Evolutionary conservation across 2,113 vertebrate species (phyloP).

Genomic region (Carassius auratus): DNA sequence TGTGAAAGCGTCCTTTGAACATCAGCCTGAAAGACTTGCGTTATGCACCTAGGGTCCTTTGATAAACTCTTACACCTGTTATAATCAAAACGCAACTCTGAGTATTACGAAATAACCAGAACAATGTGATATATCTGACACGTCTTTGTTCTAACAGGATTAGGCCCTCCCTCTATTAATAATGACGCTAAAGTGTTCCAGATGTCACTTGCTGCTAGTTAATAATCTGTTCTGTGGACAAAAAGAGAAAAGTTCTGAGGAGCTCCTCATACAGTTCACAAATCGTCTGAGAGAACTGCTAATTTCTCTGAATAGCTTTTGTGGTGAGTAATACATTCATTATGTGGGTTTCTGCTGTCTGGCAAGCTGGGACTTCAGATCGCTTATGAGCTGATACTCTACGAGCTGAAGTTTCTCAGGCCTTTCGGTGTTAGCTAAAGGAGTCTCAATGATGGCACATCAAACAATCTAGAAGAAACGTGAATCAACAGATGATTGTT

Average conservation of each 20-base stretch:
- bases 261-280: not conserved
- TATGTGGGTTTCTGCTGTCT: not conserved
- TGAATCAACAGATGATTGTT: slow-evolving; percentile 44
- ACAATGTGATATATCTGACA: slow-evolving; percentile 17
- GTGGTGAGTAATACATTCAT: slow-evolving; percentile 22
- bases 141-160: slow-evolving; percentile 5
- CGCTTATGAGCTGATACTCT: not conserved
- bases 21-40: not conserved
- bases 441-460: slow-evolving; percentile 1
- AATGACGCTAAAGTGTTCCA: not conserved
- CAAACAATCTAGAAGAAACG: slow-evolving; percentile 32
- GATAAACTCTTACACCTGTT: slow-evolving; percentile 4
- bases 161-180: slow-evolving; percentile 2
- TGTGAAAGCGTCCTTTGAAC: slow-evolving; percentile 26
- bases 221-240: slow-evolving; percentile 48
- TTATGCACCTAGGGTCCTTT: not conserved
- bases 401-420: not conserved
- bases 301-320: slow-evolving; percentile 23
- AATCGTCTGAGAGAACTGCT: not conserved
- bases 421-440: not conserved
- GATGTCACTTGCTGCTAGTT: not conserved
- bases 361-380: not conserved
- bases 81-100: not conserved
- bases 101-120: slow-evolving; percentile 7
- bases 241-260: slow-evolving; percentile 1